Evolutionary conservation across 2,888 invertebrate species (phyloP).

Genomic region (Gortyna flavago): DNA sequence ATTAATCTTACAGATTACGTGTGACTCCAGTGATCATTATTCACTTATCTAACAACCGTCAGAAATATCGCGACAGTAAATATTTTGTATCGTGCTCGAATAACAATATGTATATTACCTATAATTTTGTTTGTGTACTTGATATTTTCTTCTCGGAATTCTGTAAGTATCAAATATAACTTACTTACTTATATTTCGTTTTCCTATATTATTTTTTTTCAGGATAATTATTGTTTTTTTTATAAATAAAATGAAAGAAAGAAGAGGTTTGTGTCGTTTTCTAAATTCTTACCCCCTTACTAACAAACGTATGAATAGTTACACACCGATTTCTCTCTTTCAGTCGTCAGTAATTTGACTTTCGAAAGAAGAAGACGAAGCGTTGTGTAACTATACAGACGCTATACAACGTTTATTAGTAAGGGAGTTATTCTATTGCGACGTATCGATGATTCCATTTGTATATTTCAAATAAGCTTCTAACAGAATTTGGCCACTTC

Average conservation of each 20-base stretch:
- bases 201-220: background rate
- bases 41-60: background rate
- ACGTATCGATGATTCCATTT: background rate
- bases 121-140: background rate
- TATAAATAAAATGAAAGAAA: background rate
- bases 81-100: background rate
- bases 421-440: background rate
- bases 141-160: constrained; percentile 10
- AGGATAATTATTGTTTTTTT: background rate
- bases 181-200: background rate
- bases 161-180: too few species aligned
- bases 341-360: too few species aligned
- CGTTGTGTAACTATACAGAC: too few species aligned
- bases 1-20: background rate
- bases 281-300: too few species aligned
- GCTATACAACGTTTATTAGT: too few species aligned
- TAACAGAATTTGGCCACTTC: background rate
- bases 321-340: too few species aligned
- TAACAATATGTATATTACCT: background rate
- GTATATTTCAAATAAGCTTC: background rate
- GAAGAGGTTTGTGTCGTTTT: background rate
- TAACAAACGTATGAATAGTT: too few species aligned
- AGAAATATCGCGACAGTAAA: background rate
- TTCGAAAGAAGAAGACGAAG: too few species aligned
- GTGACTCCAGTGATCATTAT: background rate